Evolutionary conservation across 2,888 invertebrate species (phyloP).

Genomic region (Hedya salicella): DNA sequence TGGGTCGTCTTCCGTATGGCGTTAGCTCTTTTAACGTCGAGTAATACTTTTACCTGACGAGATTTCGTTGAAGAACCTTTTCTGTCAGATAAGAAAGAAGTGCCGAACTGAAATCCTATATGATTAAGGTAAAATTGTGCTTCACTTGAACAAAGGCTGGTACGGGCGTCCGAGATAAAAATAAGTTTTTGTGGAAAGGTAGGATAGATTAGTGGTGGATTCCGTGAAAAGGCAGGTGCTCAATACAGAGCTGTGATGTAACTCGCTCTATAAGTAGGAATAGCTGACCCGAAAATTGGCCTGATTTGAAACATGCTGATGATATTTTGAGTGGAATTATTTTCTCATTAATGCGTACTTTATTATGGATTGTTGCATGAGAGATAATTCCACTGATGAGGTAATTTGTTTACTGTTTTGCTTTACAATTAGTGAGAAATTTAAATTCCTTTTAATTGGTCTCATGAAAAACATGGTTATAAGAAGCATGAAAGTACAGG

Average conservation of each 20-base stretch:
- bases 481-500: too few relatives aligned
- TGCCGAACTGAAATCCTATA: slow-evolving; percentile 57
- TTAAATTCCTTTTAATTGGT: too few relatives aligned
- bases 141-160: slow-evolving; percentile 43
- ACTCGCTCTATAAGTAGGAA: neutral
- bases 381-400: too few relatives aligned
- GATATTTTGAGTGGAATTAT: too few relatives aligned
- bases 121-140: slow-evolving; percentile 64
- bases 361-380: too few relatives aligned
- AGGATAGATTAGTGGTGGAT: slow-evolving; percentile 24
- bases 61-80: slow-evolving; percentile 58
- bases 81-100: slow-evolving; percentile 59
- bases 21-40: slow-evolving; percentile 49
- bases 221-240: neutral
- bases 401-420: too few relatives aligned
- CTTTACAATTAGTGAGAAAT: too few relatives aligned
- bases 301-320: too few relatives aligned
- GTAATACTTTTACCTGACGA: slow-evolving; percentile 64
- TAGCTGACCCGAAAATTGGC: neutral
- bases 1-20: slow-evolving; percentile 62
- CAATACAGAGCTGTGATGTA: neutral
- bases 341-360: too few relatives aligned
- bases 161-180: slow-evolving; percentile 39
- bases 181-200: slow-evolving; percentile 36
- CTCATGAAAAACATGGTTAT: too few relatives aligned